Conservation (phyloP, 2,888 invertebrate genomes). For the Lobophora halterata region DNA sequence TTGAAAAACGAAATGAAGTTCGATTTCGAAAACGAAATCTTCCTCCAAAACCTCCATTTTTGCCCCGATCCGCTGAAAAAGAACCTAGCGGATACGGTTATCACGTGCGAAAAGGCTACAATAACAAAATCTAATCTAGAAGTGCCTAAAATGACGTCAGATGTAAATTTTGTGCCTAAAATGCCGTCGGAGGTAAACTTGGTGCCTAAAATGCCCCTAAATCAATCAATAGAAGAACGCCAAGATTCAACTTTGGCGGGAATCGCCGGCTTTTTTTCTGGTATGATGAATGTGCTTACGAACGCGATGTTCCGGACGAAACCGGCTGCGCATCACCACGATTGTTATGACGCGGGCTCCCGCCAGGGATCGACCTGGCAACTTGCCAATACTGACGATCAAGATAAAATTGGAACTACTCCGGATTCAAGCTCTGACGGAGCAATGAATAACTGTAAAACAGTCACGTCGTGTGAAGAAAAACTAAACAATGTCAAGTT, state of each 20-base stretch:
- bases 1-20: constrained; percentile 51
- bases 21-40: constrained; percentile 47
- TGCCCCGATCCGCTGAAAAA: constrained; percentile 65
- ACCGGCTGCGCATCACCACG: constrained; percentile 41
- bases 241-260: constrained; percentile 42
- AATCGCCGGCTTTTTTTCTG: constrained; percentile 59
- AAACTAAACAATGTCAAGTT: constrained; percentile 57
- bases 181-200: constrained; percentile 18
- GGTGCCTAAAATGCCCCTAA: too few species aligned
- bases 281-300: constrained; percentile 57
- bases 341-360: constrained; percentile 45
- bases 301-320: constrained; percentile 55
- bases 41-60: constrained; percentile 54
- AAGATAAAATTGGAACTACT: constrained; percentile 52
- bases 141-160: constrained; percentile 20
- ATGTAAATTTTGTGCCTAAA: constrained; percentile 22
- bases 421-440: constrained; percentile 35
- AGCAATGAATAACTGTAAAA: constrained; percentile 54
- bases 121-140: constrained; percentile 25
- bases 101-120: constrained; percentile 34
- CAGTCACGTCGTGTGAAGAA: constrained; percentile 56
- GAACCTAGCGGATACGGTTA: constrained; percentile 64
- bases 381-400: constrained; percentile 55
- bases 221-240: constrained; percentile 9
- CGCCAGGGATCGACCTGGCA: constrained; percentile 56